A percentile compares a stretch with the other conserved stretches of the same genome.
phyloP scores from a whole-genome alignment of 2,888 invertebrate genomes.

The Argyresthia albistria region DNA sequence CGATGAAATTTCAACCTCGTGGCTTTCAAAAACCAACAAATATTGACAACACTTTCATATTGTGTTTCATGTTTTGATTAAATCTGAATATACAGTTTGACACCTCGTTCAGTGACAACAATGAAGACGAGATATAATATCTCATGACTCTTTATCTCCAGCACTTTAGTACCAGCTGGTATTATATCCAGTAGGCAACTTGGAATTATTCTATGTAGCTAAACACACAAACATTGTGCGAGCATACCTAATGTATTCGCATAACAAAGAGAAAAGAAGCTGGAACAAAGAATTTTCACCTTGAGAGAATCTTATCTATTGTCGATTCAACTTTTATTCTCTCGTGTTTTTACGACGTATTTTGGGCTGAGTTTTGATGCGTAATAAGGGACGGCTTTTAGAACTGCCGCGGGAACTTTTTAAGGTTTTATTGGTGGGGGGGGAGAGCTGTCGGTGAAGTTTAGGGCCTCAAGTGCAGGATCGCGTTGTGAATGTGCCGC shows the following conservation, averaged over 20 bases:
- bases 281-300: not conserved
- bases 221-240: not conserved
- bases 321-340: constrained; percentile 25
- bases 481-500: constrained; percentile 1
- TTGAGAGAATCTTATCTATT: constrained; percentile 14
- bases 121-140: too few relatives aligned
- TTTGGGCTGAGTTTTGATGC: constrained; percentile 24
- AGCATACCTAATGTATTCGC: not conserved
- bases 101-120: too few relatives aligned
- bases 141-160: too few relatives aligned
- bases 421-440: constrained; percentile 22
- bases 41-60: too few relatives aligned
- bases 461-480: constrained; percentile 13
- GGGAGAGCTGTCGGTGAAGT: constrained; percentile 10
- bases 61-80: too few relatives aligned
- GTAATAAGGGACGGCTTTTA: constrained; percentile 23
- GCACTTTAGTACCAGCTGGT: too few relatives aligned
- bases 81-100: too few relatives aligned
- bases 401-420: constrained; percentile 24
- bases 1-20: too few relatives aligned
- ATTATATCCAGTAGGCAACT: too few relatives aligned
- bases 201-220: too few relatives aligned
- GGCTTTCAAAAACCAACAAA: too few relatives aligned
- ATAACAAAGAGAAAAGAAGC: not conserved
- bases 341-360: constrained; percentile 13